Evolutionary conservation across 2,797 vertebrate genomes (phyloP), one percentile per base, ranked within the genome.

Genomic region (Helostoma temminkii): DNA sequence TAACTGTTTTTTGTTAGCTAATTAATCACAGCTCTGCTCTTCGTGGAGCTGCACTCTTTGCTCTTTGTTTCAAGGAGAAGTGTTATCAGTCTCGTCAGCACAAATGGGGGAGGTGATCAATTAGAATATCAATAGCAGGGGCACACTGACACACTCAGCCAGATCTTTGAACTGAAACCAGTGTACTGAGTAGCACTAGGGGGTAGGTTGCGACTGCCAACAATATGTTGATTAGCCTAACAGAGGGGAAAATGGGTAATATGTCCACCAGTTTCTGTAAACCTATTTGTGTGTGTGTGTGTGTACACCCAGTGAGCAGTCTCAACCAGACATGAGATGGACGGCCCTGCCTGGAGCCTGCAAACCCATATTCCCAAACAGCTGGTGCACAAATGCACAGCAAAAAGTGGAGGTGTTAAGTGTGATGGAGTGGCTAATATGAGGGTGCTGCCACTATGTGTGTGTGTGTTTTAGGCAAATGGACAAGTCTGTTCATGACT

Each of bases 71-170:
- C 24, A 62, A 73, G 83, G 61, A 73, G 41, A 62, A 65, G 46
- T 12, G 28, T 84, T 84, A 89, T 80, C 85, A 74, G 68, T 11
- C 42, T 81, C 60, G 82, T 87, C 76, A 85, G 70, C 11, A 66
- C 25, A 59, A 32, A 6, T 14, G 80, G 84, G 83, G 78, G 82
- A 45, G 63, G 58, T 54, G 59, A 80, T 26, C 55, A 53, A 90
- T 90, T 92, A 82, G 25, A 90, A 92, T 92, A 88, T 89, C 82
- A 93, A 92, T 90, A 57, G 87, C 0, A 15, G 60, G 58, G 52
- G 45, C 7, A 36, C 8, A 54, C 59, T 28, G 36, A 60, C 71
- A 68, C 68, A 73, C 63, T 79, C 73, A 70, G 39, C 53, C 74
- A 83, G 66, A 82, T 81, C 79, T 85, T 84, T 80, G 41, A 78